Percentiles rank a stretch among this genome's conserved stretches.
These are phyloP conservation scores for Rhynchophorus ferrugineus DNA, from an alignment of 1,140 invertebrate genomes.

Conservation along the genomic window DNA sequence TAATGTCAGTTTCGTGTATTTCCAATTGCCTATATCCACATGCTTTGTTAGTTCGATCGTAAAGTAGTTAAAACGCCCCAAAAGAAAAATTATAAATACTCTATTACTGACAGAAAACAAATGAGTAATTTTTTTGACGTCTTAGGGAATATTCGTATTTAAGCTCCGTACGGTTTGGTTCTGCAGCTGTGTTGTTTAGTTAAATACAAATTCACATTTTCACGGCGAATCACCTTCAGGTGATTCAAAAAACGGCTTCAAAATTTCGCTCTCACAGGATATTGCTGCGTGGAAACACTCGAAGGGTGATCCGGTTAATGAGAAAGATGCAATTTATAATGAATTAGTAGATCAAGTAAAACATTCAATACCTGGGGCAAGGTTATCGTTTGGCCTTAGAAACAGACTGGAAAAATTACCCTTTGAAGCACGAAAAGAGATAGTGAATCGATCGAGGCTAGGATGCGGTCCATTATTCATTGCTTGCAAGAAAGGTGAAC, in stretches of 20 bases:
- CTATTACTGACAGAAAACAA: too few species aligned
- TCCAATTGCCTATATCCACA: too few species aligned
- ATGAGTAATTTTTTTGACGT: too few species aligned
- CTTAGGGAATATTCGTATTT: too few species aligned
- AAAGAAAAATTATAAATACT: too few species aligned
- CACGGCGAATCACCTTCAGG: not conserved
- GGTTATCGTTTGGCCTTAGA: constrained; percentile 56
- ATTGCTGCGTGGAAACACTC: constrained; percentile 31
- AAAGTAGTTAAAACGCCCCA: too few species aligned
- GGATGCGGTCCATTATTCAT: constrained; percentile 83
- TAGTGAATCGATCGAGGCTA: constrained; percentile 58
- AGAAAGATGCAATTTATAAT: constrained; percentile 54
- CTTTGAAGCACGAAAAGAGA: constrained; percentile 49
- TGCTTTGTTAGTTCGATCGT: too few species aligned
- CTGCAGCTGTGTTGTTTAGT: too few species aligned
- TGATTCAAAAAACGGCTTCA: too few species aligned
- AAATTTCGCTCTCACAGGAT: constrained; percentile 2
- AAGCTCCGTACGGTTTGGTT: too few species aligned
- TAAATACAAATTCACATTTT: too few species aligned
- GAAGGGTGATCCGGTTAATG: constrained; percentile 42
- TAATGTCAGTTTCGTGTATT: too few species aligned
- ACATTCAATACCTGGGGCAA: constrained; percentile 57
- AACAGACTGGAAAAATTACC: constrained; percentile 56
- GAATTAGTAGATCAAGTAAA: constrained; percentile 64
- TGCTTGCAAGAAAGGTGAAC: constrained; percentile 74